Evolutionary conservation across 2,797 vertebrate genomes (phyloP), one percentile per base, ranked within the genome.

Genomic region (Acanthornis magna): DNA sequence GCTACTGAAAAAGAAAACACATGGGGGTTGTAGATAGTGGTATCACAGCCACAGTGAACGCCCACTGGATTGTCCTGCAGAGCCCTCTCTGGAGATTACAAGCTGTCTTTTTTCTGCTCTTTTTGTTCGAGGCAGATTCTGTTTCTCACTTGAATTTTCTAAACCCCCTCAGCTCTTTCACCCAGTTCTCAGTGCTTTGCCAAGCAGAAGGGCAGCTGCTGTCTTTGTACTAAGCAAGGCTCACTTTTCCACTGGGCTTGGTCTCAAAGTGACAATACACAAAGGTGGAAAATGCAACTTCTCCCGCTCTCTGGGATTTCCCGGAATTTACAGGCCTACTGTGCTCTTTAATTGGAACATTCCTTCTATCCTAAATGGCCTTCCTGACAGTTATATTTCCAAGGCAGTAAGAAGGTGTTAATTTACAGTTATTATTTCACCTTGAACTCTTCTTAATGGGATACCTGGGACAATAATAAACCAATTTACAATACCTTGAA

Each of bases 41-140:
- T 90, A 73, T 86, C 88, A 26, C 66, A 91, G 26, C 78, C 91
- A 81, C 88, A 73, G 93, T 58, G 60, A 80, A 91, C 30, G 9
- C 94, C 92, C 50, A 85, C 82, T 1, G 2, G 13, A 51, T 84
- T 88, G 91, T 93, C 95, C 85, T 78, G 89, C 93, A 70, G 20
- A 86, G 66, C 36, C 40, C 66, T 84, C 70, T 76, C 43, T 25
- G 22, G 48, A 86, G 79, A 91, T 86, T 90, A 90, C 58, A 82
- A 82, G 40, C 55, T 73, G 36, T 50, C 36, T 71, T 67, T 73
- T 83, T 61, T 63, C 58, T 93, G 89, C 55, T 91, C 80, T 84
- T 92, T 93, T 92, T 88, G 58, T 83, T 91, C 38, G 68, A 84
- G 72, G 48, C 54, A 91, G 68, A 75, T 91, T 91, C 53, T 91